Conservation (phyloP, 2,797 vertebrate genomes). For the Chloroceryle amazona region DNA sequence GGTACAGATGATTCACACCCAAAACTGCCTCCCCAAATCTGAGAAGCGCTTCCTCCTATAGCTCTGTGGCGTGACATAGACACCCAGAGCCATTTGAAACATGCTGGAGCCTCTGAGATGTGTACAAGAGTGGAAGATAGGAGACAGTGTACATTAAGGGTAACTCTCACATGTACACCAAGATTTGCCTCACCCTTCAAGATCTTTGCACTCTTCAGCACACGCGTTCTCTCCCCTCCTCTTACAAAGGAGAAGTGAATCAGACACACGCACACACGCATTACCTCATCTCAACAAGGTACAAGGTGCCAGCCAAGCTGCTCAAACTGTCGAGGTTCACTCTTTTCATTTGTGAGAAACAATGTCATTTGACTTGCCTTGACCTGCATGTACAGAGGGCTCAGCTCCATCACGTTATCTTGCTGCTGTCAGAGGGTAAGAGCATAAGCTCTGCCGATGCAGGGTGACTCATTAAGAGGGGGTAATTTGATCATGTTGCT, state of each 20-base stretch:
- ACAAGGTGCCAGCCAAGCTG: background rate
- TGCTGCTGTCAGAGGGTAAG: background rate
- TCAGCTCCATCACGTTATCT: background rate
- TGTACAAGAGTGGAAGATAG: background rate
- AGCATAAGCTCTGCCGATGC: background rate
- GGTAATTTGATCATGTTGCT: background rate
- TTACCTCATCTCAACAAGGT: background rate
- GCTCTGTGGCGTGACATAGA: background rate
- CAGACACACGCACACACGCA: background rate
- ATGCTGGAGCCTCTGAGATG: background rate
- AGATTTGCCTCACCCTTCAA: background rate
- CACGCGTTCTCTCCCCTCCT: accelerated
- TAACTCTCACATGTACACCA: background rate
- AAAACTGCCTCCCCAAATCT: background rate
- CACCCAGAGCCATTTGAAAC: background rate
- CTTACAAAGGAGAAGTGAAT: background rate
- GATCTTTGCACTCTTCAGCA: background rate
- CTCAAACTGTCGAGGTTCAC: background rate
- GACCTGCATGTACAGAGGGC: background rate
- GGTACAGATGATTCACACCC: background rate
- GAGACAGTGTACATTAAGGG: too few species aligned
- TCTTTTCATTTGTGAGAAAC: background rate
- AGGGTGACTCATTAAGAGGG: background rate
- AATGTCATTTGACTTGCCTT: background rate
- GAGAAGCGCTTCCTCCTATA: background rate